Evolutionary conservation across 2,888 invertebrate species (phyloP), one percentile per base, ranked within the genome.

Genomic region (Agrilus cyanescens): DNA sequence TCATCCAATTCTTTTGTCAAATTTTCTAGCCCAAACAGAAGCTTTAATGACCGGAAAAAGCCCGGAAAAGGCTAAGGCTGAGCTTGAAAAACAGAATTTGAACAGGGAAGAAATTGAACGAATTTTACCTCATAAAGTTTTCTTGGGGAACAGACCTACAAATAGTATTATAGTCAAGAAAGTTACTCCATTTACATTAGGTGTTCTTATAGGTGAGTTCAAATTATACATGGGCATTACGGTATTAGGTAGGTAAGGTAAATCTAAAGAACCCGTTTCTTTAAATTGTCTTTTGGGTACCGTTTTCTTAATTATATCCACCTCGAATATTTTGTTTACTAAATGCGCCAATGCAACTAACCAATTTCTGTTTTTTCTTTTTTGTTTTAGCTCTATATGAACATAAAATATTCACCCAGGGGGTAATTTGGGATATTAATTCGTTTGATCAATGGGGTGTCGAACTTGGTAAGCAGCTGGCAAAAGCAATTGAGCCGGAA

Each of bases 381-480:
- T 46, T 41, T 46, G 31, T 50, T 51, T 37, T 38, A 53, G 97
- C 93, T 0, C 78, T 91, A 71, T 99, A 98, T 67, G 98, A 99
- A 65, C 96, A 96, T 68, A 98, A 98, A 71, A 98, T 98, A 57
- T 98, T 98, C 71, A 85, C 87, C 0, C 98, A 99, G 67, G 98
- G 98, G 34, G 82, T 93, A 37, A 87, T 99, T 58, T 99, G 98
- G 98, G 90, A 97, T 68, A 95, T 98, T 62, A 98, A 98, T 68
- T 97, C 97, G 0, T 98, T 86, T 67, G 98, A 98, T 72, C 98
- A 99, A 62, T 98, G 97, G 96, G 98, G 98, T 30, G 98, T 98
- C 40, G 98, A 99, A 67, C 75, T 99, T 53, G 98, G 98, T 40
- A 99, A 99, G 66, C 94, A 96, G 63, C 69, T 98, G 54, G 98